phyloP scores from a whole-genome alignment of 2,888 invertebrate species.

The Strigamia transsilvanica region DNA sequence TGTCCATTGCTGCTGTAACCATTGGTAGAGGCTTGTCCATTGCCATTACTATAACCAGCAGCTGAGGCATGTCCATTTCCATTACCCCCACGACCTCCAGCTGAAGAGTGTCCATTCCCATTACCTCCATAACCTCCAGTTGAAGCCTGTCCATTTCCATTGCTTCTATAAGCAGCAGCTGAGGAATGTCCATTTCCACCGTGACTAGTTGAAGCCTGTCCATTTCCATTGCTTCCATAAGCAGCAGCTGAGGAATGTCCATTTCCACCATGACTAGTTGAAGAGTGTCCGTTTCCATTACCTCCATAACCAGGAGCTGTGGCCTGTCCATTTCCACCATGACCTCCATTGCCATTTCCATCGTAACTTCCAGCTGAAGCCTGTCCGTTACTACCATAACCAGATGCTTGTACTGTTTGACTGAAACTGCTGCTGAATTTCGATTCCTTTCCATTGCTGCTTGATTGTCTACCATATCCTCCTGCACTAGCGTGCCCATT shows the following conservation, averaged over 20 bases:
- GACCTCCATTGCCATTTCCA: conserved; percentile 5
- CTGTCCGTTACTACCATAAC: background rate
- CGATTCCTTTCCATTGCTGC: conserved; percentile 15
- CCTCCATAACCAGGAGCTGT: background rate
- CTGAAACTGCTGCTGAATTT: conserved; percentile 3
- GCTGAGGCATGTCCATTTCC: too few relatives aligned
- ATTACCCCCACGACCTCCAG: background rate
- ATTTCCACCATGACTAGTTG: background rate
- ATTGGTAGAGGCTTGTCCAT: conserved; percentile 2
- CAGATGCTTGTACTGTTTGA: background rate
- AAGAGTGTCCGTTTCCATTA: background rate
- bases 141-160: too few relatives aligned
- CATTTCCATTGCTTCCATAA: background rate
- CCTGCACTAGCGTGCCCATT: background rate
- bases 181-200: too few relatives aligned
- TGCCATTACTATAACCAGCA: background rate
- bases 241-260: background rate
- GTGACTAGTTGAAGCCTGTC: too few relatives aligned
- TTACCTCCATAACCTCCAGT: background rate
- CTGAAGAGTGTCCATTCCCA: too few relatives aligned
- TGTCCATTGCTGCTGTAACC: background rate
- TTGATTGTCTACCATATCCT: background rate
- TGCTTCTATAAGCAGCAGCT: background rate
- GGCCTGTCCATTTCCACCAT: conserved; percentile 5
- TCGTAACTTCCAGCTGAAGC: too few relatives aligned